Evolutionary conservation across 2,888 invertebrate species (phyloP).

Genomic region (Pachydiplax longipennis): DNA sequence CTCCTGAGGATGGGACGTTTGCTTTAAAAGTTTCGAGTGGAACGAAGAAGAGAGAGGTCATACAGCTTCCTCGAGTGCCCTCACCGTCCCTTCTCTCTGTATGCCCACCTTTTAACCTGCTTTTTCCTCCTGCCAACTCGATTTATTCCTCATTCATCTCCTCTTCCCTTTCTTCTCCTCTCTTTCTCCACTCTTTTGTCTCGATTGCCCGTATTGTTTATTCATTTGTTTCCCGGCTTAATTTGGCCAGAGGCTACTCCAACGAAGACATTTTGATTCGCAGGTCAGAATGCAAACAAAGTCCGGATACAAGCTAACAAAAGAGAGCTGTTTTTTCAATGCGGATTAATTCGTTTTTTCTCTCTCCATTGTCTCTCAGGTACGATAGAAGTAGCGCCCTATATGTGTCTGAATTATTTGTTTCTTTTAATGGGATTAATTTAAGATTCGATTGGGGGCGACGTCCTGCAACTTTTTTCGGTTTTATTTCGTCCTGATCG

Average conservation of each 20-base stretch:
- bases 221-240: background rate
- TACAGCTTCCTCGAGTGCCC: background rate
- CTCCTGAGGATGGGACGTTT: background rate
- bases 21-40: background rate
- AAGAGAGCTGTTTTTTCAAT: too few relatives aligned
- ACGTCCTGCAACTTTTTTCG: too few relatives aligned
- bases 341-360: too few relatives aligned
- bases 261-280: background rate
- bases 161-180: background rate
- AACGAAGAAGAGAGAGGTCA: background rate
- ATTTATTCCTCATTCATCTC: background rate
- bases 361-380: too few relatives aligned
- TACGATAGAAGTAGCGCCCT: too few relatives aligned
- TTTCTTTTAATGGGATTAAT: too few relatives aligned
- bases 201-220: background rate
- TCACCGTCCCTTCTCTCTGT: background rate
- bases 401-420: too few relatives aligned
- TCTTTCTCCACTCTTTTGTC: background rate
- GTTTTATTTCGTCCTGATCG: too few relatives aligned
- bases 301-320: background rate
- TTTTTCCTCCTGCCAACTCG: background rate
- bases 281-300: background rate
- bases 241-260: background rate
- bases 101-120: background rate
- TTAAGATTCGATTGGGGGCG: too few relatives aligned